phyloP scores from a whole-genome alignment of 2,797 vertebrate genomes.

The Aphelocoma californica region DNA sequence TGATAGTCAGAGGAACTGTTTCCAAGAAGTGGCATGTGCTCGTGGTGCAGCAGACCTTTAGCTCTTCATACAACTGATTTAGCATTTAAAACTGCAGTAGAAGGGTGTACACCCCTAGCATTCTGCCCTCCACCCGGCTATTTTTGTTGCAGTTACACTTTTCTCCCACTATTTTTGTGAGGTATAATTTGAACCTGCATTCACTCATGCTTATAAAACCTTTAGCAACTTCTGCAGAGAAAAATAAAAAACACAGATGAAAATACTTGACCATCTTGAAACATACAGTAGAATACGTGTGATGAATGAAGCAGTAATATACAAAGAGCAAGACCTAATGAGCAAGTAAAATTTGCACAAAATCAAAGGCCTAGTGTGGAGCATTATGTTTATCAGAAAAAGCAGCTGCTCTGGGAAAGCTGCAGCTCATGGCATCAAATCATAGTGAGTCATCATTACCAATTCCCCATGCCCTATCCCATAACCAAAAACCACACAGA shows the following conservation, averaged over 20 bases:
- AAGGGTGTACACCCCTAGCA: neutral
- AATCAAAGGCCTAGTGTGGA: neutral
- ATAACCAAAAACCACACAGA: neutral
- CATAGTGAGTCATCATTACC: neutral
- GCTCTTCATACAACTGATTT: neutral
- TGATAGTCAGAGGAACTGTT: neutral
- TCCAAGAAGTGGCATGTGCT: neutral
- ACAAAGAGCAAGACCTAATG: slow-evolving; percentile 16
- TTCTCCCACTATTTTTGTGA: neutral
- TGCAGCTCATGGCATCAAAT: neutral
- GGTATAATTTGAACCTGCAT: neutral
- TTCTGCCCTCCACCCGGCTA: neutral
- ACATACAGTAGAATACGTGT: neutral
- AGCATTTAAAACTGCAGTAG: neutral
- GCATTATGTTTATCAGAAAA: slow-evolving; percentile 8
- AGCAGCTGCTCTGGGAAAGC: slow-evolving; percentile 31
- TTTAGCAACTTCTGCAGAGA: neutral
- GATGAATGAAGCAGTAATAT: neutral
- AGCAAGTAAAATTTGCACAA: slow-evolving; percentile 17
- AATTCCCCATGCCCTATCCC: neutral
- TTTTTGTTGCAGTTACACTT: neutral
- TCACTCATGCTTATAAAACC: neutral
- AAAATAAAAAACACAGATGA: neutral
- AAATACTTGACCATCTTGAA: neutral
- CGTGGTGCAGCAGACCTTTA: neutral